A percentile compares a stretch with the other conserved stretches of the same genome.
phyloP scores from a whole-genome alignment of 1,140 invertebrate genomes.

The Vollenhovia emeryi region DNA sequence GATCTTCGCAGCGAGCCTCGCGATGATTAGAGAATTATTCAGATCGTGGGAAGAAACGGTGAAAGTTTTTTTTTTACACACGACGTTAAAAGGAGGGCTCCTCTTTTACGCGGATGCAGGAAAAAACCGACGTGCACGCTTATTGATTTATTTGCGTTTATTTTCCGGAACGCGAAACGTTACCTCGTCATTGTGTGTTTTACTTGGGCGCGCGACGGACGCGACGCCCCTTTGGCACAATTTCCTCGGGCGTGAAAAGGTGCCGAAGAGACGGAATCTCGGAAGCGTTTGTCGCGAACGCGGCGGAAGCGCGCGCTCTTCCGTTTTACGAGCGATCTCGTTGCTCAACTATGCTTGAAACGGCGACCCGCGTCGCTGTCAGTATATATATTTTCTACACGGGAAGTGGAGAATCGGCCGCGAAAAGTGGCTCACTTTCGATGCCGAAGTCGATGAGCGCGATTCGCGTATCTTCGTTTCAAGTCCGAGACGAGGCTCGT shows the following conservation, averaged over 20 bases:
- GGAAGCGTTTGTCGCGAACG: constrained; percentile 3
- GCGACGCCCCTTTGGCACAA: constrained; percentile 6
- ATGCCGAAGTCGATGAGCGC: constrained; percentile 14
- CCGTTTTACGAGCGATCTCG: constrained; percentile 52
- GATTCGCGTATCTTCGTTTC: neutral
- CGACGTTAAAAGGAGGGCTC: neutral
- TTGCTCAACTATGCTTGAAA: constrained; percentile 55
- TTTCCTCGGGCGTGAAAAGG: constrained; percentile 18
- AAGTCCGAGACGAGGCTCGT: neutral
- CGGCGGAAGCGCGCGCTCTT: constrained; percentile 43
- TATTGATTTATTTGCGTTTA: constrained; percentile 1
- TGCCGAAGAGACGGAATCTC: neutral
- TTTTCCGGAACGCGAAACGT: neutral
- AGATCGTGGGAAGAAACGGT: constrained; percentile 35
- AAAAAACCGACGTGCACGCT: neutral
- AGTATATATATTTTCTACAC: too few relatives aligned
- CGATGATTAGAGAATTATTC: constrained; percentile 17
- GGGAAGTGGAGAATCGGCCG: constrained; percentile 40
- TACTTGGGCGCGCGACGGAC: neutral
- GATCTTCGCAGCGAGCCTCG: neutral
- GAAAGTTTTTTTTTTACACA: constrained; percentile 34
- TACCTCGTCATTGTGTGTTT: neutral
- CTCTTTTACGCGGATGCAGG: neutral
- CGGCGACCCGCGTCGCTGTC: neutral
- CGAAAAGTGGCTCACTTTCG: constrained; percentile 72